Evolutionary conservation across 2,888 invertebrate species (phyloP).

Genomic region (Caenorhabditis wallacei): DNA sequence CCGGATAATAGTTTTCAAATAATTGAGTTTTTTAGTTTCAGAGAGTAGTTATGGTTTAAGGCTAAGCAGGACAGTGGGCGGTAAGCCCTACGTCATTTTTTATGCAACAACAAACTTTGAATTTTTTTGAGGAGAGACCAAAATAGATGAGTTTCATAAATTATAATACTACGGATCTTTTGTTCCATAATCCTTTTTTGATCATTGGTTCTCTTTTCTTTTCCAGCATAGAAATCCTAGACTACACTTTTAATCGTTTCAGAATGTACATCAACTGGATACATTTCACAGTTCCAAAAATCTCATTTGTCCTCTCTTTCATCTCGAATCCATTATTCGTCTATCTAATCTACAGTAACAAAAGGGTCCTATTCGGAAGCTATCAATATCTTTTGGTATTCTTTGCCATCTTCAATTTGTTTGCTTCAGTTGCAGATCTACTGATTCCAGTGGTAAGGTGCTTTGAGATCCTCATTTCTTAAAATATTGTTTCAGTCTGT

Average conservation of each 20-base stretch:
- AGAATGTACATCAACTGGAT: constrained; percentile 30
- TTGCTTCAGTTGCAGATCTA: constrained; percentile 13
- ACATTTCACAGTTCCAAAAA: constrained; percentile 27
- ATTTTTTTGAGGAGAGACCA: too few species aligned
- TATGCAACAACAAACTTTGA: too few species aligned
- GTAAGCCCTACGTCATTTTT: too few species aligned
- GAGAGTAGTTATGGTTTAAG: too few species aligned
- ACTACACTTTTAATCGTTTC: background rate
- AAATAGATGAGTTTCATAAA: too few species aligned
- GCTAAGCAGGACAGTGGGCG: too few species aligned
- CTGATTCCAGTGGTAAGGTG: constrained; percentile 26
- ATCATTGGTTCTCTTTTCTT: background rate
- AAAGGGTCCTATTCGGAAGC: constrained; percentile 4
- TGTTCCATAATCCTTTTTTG: background rate
- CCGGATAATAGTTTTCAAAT: too few species aligned
- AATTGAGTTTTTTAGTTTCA: too few species aligned
- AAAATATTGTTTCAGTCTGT: constrained; percentile 14
- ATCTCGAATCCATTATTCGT: constrained; percentile 25
- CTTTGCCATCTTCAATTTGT: constrained; percentile 31
- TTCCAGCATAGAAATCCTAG: background rate
- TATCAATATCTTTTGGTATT: constrained; percentile 23
- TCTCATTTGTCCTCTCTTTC: constrained; percentile 17
- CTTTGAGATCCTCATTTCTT: too few species aligned
- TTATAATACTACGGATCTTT: background rate
- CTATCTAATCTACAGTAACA: constrained; percentile 4